Percentiles rank a stretch among this genome's conserved stretches.
These are phyloP conservation scores for Euplagia quadripunctaria DNA, from an alignment of 2,888 invertebrate genomes.

Conservation along the genomic window DNA sequence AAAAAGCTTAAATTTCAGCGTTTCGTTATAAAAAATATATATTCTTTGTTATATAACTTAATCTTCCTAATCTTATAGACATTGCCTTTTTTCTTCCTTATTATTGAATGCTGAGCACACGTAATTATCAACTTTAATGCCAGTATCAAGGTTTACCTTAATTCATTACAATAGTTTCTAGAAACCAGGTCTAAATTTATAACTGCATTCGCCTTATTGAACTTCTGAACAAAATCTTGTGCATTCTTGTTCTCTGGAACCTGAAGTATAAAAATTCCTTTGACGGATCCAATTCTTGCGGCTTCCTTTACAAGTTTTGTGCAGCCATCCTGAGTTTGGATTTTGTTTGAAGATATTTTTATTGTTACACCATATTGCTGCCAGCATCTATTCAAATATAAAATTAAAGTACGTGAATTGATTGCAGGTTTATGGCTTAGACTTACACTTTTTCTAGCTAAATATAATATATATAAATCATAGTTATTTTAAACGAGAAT, in stretches of 20 bases:
- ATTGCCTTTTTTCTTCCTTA: too few relatives aligned
- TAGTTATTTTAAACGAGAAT: too few relatives aligned
- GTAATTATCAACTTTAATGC: neutral
- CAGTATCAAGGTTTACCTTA: slow-evolving; percentile 54
- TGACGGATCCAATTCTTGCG: slow-evolving; percentile 61
- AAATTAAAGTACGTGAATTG: neutral
- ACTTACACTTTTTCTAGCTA: neutral
- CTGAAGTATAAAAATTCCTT: slow-evolving; percentile 65
- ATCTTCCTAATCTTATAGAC: too few relatives aligned
- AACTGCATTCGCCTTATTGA: slow-evolving; percentile 59
- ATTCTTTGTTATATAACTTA: too few relatives aligned
- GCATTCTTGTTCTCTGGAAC: slow-evolving; percentile 42
- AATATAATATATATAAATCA: too few relatives aligned
- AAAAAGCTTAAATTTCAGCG: too few relatives aligned
- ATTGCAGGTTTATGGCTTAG: neutral
- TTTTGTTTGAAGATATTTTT: slow-evolving; percentile 61
- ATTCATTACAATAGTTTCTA: slow-evolving; percentile 58
- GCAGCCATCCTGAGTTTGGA: slow-evolving; percentile 60
- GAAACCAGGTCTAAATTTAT: slow-evolving; percentile 66
- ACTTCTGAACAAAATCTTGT: slow-evolving; percentile 51
- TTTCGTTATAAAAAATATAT: too few relatives aligned
- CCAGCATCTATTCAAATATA: slow-evolving; percentile 57
- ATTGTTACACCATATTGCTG: slow-evolving; percentile 55
- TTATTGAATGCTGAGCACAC: neutral
- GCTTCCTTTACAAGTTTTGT: slow-evolving; percentile 59